These are phyloP conservation scores for Sisyra terminalis DNA, from an alignment of 2,888 invertebrate genomes.

Conservation along the genomic window DNA sequence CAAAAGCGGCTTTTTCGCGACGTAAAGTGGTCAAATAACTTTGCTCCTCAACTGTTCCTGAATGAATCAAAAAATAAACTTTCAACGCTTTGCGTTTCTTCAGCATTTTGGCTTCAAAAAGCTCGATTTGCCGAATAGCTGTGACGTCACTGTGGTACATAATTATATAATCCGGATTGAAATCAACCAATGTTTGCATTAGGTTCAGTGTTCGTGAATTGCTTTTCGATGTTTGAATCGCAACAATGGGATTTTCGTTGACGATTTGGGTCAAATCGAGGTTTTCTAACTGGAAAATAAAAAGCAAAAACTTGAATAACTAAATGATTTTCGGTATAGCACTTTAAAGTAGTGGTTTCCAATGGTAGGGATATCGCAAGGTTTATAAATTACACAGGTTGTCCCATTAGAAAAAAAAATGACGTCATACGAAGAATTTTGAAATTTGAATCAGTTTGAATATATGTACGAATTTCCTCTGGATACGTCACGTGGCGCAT, in stretches of 20 bases:
- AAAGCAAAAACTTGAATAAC: background rate
- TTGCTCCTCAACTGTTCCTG: conserved; percentile 92
- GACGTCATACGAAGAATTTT: too few species aligned
- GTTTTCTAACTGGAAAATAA: conserved; percentile 39
- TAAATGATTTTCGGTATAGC: too few species aligned
- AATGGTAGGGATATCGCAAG: too few species aligned
- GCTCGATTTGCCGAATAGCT: conserved; percentile 79
- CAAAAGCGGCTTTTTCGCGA: conserved; percentile 89
- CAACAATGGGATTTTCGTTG: conserved; percentile 44
- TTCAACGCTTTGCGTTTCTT: conserved; percentile 31
- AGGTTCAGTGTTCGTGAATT: conserved; percentile 55
- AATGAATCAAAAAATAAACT: conserved; percentile 82
- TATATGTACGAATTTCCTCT: too few species aligned
- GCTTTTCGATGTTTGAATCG: conserved; percentile 65
- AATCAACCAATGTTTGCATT: conserved; percentile 45
- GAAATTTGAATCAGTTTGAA: too few species aligned
- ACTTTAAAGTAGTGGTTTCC: too few species aligned
- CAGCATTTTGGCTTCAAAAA: conserved; percentile 47
- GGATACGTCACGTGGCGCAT: too few species aligned
- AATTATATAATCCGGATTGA: conserved; percentile 67
- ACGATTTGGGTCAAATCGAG: conserved; percentile 47
- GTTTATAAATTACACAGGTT: too few species aligned
- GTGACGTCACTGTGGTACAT: conserved; percentile 82
- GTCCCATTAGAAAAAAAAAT: too few species aligned
- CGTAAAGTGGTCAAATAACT: conserved; percentile 79